These are phyloP conservation scores for Amblyjoppa proteus DNA, from an alignment of 2,888 invertebrate genomes.

Conservation along the genomic window DNA sequence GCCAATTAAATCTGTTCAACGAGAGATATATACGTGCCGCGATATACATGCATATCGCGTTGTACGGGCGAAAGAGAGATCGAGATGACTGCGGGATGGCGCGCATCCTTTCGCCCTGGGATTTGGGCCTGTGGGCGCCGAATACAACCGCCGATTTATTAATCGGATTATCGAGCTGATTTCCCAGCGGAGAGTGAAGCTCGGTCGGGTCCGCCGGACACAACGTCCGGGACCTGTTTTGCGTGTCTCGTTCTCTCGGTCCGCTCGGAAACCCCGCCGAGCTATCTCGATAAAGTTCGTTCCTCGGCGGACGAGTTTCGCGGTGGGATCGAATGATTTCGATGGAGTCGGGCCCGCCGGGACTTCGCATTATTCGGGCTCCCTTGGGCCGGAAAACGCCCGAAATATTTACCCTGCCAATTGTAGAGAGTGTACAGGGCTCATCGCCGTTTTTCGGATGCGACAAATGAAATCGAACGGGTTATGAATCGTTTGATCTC, in stretches of 20 bases:
- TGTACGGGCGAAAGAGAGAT: background rate
- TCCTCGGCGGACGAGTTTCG: slow-evolving; percentile 50
- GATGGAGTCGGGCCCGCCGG: slow-evolving; percentile 12
- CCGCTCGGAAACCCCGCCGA: background rate
- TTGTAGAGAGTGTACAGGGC: background rate
- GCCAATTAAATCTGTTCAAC: slow-evolving; percentile 80
- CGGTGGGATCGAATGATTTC: slow-evolving; percentile 53
- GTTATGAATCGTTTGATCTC: slow-evolving; percentile 26
- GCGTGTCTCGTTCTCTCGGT: background rate
- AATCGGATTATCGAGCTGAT: slow-evolving; percentile 84
- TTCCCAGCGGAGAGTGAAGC: slow-evolving; percentile 82
- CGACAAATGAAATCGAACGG: slow-evolving; percentile 1
- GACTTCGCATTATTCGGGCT: slow-evolving; percentile 27
- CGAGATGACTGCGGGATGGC: slow-evolving; percentile 3
- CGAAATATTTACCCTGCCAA: slow-evolving; percentile 26
- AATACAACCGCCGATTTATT: slow-evolving; percentile 82
- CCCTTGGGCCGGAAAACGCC: slow-evolving; percentile 8
- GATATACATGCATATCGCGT: background rate
- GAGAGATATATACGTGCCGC: slow-evolving; percentile 18
- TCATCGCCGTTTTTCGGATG: background rate
- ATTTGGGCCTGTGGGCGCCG: slow-evolving; percentile 60
- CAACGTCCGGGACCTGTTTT: slow-evolving; percentile 16
- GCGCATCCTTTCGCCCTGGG: slow-evolving; percentile 38
- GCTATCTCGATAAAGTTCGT: slow-evolving; percentile 30
- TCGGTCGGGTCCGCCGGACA: slow-evolving; percentile 53